Evolutionary conservation across 2,797 vertebrate species (phyloP).

Genomic region (Mus minutoides): DNA sequence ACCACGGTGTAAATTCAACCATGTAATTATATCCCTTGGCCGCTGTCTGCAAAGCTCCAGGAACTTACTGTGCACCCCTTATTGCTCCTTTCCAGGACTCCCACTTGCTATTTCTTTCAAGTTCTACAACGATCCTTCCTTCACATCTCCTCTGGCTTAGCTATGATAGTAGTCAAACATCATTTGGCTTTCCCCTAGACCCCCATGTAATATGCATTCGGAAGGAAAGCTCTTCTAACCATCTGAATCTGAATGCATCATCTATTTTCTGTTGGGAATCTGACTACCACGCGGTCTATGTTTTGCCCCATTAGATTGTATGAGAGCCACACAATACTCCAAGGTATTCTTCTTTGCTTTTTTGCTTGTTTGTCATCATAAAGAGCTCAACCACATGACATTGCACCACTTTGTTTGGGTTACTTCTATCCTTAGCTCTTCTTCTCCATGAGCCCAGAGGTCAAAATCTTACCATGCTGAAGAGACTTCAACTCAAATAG

Average conservation of each 20-base stretch:
- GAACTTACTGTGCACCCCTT: neutral
- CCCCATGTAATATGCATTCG: neutral
- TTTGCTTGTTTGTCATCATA: neutral
- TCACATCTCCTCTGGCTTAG: neutral
- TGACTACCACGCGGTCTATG: neutral
- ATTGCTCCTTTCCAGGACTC: neutral
- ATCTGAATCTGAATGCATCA: neutral
- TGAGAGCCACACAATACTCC: neutral
- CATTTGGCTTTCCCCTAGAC: neutral
- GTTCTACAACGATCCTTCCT: neutral
- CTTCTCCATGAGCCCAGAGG: neutral
- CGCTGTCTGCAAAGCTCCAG: neutral
- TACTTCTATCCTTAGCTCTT: neutral
- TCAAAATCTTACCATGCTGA: neutral
- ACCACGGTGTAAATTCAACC: neutral
- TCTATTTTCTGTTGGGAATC: neutral
- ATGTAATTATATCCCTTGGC: neutral
- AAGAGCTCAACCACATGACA: neutral
- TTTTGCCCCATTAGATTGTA: neutral
- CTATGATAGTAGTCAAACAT: neutral
- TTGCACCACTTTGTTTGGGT: neutral
- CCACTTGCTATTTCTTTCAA: neutral
- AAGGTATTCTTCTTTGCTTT: neutral
- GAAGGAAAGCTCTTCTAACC: neutral
- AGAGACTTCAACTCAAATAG: neutral